Conservation (phyloP, 2,113 vertebrate species). For the Xerus inauris region DNA sequence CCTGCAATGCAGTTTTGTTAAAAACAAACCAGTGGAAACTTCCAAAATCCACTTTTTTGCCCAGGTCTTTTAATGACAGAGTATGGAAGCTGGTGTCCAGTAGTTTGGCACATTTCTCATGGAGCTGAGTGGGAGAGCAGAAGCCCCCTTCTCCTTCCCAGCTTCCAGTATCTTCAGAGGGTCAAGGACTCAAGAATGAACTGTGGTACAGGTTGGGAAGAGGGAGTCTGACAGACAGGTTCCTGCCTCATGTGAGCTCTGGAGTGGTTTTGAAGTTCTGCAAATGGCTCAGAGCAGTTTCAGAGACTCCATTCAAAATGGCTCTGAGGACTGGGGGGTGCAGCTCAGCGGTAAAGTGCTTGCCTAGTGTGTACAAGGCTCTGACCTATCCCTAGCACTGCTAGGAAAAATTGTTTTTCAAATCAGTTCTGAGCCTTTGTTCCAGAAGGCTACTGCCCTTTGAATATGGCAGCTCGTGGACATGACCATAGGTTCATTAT, state of each 20-base stretch:
- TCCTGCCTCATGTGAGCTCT: neutral
- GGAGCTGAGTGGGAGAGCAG: neutral
- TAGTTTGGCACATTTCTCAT: neutral
- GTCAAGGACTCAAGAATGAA: neutral
- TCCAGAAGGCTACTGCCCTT: neutral
- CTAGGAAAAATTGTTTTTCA: neutral
- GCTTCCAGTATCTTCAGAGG: neutral
- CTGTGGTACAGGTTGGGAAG: neutral
- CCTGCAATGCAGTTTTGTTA: neutral
- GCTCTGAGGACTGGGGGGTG: neutral
- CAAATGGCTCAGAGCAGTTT: neutral
- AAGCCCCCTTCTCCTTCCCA: neutral
- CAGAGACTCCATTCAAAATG: neutral
- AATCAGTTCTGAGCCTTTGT: neutral
- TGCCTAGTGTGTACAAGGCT: too few species aligned
- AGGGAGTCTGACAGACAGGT: neutral
- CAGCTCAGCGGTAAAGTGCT: too few species aligned
- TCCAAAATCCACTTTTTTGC: neutral
- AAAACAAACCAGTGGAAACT: slow-evolving; percentile 34
- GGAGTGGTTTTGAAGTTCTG: neutral
- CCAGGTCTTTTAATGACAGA: neutral
- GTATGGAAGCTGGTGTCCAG: neutral
- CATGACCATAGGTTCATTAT: neutral
- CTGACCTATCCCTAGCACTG: too few species aligned
- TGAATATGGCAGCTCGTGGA: neutral